Base-by-base conservation (phyloP, 2,888 invertebrate genomes). In the Pandemis heparana region DNA sequence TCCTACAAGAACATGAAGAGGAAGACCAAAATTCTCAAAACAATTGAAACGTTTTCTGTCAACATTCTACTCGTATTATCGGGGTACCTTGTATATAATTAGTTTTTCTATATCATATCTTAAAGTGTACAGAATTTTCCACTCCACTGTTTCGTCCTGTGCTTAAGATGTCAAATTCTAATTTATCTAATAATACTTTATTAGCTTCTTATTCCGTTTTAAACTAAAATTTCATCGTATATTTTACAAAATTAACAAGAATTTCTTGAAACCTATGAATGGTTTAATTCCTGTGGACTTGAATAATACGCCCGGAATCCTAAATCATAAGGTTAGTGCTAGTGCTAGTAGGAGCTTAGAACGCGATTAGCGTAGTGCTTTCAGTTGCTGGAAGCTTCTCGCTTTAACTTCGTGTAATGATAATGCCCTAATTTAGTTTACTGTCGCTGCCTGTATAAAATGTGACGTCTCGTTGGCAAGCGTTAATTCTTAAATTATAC, bases 381-480 rank as follows among this genome's bases (percentile, higher is more conserved):
- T 46, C 23, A 56, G 67, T n/a, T 67, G 16, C 67, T 43, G 23
- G 67, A 9, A 38, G 41, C 59, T 68, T 43, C n/a, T 46, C 56
- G 18, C 59, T 41, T 41, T 43, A 68, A 65, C 39, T 39, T 48
- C 32, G 7, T 39, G 9, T 18, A 10, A 39, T 7, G n/a, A 53
- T 9, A 10, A 32, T 10, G 59, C 32, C 38, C 9, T 5, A 39
- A 14, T 48, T 48, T 48, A 60, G 38, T 60, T 39, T 16, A 39
- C 14, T 6, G 51, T 18, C 51, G 51, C 51, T 53, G 18, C 18
- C 18, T 43, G 43, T 43, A 43, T 41, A 43, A 43, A 12, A 43
- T 43, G 43, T 43, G 12, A 12, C 43, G 2, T 9, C 41, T 41
- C 10, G 9, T 41, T 41, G 2, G 41, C 10, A 7, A n/a, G n/a